Base-by-base conservation (phyloP, 2,888 invertebrate species). In the Microctonus brassicae region DNA sequence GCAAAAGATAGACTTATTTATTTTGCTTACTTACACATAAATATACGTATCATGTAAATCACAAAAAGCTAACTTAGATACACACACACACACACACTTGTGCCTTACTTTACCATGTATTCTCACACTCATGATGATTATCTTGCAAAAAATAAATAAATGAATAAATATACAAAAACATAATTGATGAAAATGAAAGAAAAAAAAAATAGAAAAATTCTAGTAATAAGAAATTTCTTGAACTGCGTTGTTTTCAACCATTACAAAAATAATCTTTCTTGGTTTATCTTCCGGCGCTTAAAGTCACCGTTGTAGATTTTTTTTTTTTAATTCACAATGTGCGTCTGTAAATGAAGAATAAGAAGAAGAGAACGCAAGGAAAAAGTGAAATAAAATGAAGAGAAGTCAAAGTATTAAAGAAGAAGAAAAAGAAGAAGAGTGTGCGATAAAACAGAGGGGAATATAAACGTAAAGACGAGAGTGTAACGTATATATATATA, bases 381-480 rank as follows among this genome's bases (percentile, higher is more conserved):
- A 36, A 53, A 55, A 36, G n/a, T n/a, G 26, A 62, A 36, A 65
- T 57, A 61, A 36, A 10, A 58, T 39, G 58, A 63, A 26, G 20
- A 42, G 13, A 29, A 33, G 20, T 22, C 10, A 24, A 34, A 20
- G 13, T 36, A 17, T 11, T 20, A 67, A 10, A 17, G 20, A 29
- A 66, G 10, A 34, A 70, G 70, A 72, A 72, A 36, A 24, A 68
- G 55, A 53, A 58, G 65, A 72, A 64, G 68, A 66, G 58, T 57
- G n/a, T 66, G 26, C 42, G 36, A 26, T 53, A 39, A 47, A 52
- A 60, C 17, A 58, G 57, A 29, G 70, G 69, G 70, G 70, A 55
- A 58, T 69, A 73, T 73, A 75, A 78, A 76, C 77, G 72, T 74
- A 77, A 76, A 70, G 75, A 76, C 75, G 76, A 74, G 75, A 79